phyloP scores from a whole-genome alignment of 2,113 vertebrate species.

The Stictonetta naevosa region DNA sequence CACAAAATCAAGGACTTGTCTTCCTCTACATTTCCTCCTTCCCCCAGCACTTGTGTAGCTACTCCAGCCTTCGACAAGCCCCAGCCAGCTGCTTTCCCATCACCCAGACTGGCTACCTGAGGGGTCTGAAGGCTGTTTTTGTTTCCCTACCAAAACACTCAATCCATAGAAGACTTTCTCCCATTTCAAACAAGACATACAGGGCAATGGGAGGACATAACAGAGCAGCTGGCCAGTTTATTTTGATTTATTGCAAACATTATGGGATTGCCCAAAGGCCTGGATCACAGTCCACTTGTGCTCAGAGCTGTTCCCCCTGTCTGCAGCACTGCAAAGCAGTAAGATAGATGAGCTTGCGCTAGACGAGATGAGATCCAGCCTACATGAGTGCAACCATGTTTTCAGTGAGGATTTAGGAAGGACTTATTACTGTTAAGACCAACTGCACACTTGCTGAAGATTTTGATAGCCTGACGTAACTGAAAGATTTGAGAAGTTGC shows the following conservation, averaged over 20 bases:
- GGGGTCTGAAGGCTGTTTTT: neutral
- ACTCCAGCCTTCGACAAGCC: neutral
- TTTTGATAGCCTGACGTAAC: neutral
- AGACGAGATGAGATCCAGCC: neutral
- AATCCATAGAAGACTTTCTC: neutral
- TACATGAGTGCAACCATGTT: neutral
- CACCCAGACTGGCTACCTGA: neutral
- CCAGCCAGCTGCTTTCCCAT: neutral
- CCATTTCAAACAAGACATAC: constrained; percentile 10
- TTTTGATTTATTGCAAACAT: constrained; percentile 45
- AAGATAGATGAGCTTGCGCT: neutral
- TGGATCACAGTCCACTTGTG: constrained; percentile 15
- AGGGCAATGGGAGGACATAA: neutral
- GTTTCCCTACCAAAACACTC: constrained; percentile 1
- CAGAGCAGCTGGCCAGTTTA: constrained; percentile 44
- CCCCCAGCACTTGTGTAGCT: accelerated
- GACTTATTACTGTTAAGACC: neutral
- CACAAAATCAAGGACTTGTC: neutral
- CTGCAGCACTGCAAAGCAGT: neutral
- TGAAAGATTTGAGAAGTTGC: neutral
- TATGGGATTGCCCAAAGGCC: constrained; percentile 25
- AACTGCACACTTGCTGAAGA: neutral
- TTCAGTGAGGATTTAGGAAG: neutral
- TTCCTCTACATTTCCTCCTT: neutral
- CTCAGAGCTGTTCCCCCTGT: constrained; percentile 1